Conservation (phyloP, 2,797 vertebrate genomes). For the Naso thynnoides region DNA sequence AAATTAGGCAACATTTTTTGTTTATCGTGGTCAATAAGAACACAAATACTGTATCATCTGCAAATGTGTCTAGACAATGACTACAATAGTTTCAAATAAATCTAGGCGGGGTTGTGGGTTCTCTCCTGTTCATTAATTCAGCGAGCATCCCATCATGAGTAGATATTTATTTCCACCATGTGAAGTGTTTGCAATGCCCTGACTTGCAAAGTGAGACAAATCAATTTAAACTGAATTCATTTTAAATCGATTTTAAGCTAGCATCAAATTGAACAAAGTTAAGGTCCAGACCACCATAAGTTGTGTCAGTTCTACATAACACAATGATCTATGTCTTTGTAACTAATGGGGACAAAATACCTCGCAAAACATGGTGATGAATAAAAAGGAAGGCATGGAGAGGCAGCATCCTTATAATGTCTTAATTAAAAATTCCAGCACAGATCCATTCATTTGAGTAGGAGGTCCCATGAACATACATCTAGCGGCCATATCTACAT, state of each 20-base stretch:
- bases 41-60: slow-evolving; percentile 13
- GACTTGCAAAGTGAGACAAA: slow-evolving; percentile 39
- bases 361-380: slow-evolving; percentile 33
- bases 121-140: slow-evolving; percentile 30
- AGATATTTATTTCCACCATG: slow-evolving; percentile 36
- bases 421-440: slow-evolving; percentile 49
- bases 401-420: slow-evolving; percentile 47
- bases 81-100: slow-evolving; percentile 18
- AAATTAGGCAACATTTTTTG: neutral
- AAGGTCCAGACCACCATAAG: slow-evolving; percentile 22
- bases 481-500: slow-evolving; percentile 23
- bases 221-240: slow-evolving; percentile 52
- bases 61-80: slow-evolving; percentile 20
- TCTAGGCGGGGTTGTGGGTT: neutral
- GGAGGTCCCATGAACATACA: slow-evolving; percentile 21
- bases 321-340: slow-evolving; percentile 17
- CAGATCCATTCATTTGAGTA: slow-evolving; percentile 49
- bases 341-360: slow-evolving; percentile 39
- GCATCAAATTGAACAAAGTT: slow-evolving; percentile 38
- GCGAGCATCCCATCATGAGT: slow-evolving; percentile 18
- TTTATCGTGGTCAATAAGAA: neutral
- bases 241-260: slow-evolving; percentile 51
- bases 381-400: slow-evolving; percentile 45
- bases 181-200: slow-evolving; percentile 37
- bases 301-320: slow-evolving; percentile 28